Conservation (phyloP, 1,140 invertebrate species). For the Cecropterus lyciades region DNA sequence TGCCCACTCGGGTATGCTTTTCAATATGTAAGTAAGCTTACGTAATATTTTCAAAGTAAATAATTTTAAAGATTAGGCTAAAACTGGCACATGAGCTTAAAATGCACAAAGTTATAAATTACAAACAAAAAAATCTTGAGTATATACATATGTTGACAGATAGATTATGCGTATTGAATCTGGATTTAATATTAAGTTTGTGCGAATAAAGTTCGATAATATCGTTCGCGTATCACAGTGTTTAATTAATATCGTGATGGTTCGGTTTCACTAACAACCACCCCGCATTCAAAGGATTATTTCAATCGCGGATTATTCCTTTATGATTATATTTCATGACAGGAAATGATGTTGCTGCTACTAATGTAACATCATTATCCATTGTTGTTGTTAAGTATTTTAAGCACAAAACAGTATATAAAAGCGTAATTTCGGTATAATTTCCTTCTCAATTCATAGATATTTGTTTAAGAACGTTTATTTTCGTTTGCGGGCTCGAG, state of each 20-base stretch:
- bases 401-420: background rate
- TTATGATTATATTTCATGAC: slow-evolving; percentile 25
- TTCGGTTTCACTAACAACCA: slow-evolving; percentile 21
- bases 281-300: slow-evolving; percentile 23
- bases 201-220: background rate
- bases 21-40: too few relatives aligned
- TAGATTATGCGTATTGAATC: too few relatives aligned
- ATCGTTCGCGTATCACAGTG: slow-evolving; percentile 5
- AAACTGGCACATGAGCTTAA: too few relatives aligned
- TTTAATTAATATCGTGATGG: slow-evolving; percentile 24
- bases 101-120: too few relatives aligned
- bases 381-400: slow-evolving; percentile 3
- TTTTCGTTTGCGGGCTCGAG: too few relatives aligned
- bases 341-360: slow-evolving; percentile 24
- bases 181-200: too few relatives aligned
- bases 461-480: background rate
- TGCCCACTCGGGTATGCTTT: too few relatives aligned
- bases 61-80: too few relatives aligned
- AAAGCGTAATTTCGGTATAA: background rate
- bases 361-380: slow-evolving; percentile 25
- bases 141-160: too few relatives aligned
- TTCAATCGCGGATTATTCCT: slow-evolving; percentile 29
- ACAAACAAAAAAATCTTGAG: too few relatives aligned
- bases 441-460: background rate
- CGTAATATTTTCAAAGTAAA: too few relatives aligned